Conservation (phyloP, 1,140 invertebrate species). For the Papilio aristodemus region DNA sequence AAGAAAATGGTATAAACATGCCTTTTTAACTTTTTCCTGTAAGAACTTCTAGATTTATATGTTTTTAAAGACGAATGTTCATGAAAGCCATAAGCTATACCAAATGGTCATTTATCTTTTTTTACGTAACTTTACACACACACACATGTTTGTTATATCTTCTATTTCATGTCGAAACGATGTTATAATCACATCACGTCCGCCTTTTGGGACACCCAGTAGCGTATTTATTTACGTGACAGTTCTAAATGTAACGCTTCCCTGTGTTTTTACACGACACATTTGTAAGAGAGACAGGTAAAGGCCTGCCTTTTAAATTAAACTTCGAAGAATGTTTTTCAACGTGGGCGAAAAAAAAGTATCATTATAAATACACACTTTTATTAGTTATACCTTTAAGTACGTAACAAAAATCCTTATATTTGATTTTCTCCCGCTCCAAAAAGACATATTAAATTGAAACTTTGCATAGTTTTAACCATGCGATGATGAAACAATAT, state of each 20-base stretch:
- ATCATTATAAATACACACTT: no score
- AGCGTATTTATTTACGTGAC: constrained; percentile 18
- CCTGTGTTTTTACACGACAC: constrained; percentile 7
- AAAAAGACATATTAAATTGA: no score
- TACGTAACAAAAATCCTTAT: no score
- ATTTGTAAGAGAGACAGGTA: constrained; percentile 12
- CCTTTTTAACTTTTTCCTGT: no score
- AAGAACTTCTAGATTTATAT: no score
- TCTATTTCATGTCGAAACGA: not conserved
- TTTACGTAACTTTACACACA: not conserved
- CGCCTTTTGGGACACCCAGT: not conserved
- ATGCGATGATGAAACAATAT: no score
- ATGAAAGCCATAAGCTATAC: no score
- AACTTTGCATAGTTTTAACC: no score
- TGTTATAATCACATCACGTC: constrained; percentile 17
- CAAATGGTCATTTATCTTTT: not conserved
- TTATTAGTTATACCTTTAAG: no score
- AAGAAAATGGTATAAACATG: no score
- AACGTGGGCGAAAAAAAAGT: not conserved
- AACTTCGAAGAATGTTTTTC: not conserved
- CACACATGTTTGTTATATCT: not conserved
- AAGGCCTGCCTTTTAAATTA: constrained; percentile 3
- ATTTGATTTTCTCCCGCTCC: no score
- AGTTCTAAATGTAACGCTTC: constrained; percentile 10
- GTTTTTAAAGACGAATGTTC: no score